These are phyloP conservation scores for Nebria brevicollis DNA, from an alignment of 2,888 invertebrate genomes.

Conservation along the genomic window DNA sequence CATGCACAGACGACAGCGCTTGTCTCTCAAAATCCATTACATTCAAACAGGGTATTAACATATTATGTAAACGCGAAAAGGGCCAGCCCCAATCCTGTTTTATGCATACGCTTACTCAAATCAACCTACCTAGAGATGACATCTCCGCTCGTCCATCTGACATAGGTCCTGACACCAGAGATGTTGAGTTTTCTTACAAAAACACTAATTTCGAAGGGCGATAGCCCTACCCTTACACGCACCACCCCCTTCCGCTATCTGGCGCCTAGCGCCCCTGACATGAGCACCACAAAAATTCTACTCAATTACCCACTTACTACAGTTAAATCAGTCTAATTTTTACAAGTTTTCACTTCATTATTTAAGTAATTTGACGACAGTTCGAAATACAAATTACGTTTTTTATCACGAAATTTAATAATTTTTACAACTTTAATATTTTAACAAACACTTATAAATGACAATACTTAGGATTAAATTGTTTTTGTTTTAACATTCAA, in stretches of 20 bases:
- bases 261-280: conserved; percentile 14
- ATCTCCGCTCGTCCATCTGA: conserved; percentile 59
- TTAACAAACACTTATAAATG: too few species aligned
- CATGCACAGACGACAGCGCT: not conserved
- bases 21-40: not conserved
- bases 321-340: not conserved
- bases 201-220: not conserved
- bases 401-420: too few species aligned
- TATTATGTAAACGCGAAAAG: not conserved
- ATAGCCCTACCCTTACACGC: conserved; percentile 17
- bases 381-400: too few species aligned
- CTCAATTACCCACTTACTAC: not conserved
- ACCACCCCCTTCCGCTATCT: conserved; percentile 30
- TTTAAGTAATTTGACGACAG: not conserved
- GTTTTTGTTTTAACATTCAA: not conserved
- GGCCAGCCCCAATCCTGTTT: not conserved
- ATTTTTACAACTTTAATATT: too few species aligned
- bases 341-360: not conserved
- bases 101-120: not conserved
- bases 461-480: too few species aligned
- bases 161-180: conserved; percentile 28
- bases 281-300: conserved; percentile 3
- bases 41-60: not conserved
- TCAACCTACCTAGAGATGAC: conserved; percentile 61
- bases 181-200: conserved; percentile 23